Evolutionary conservation across 64 coral and sea anemone genomes (phyloP), one percentile per base, ranked within the genome.

Genomic region (Orbicella faveolata): DNA sequence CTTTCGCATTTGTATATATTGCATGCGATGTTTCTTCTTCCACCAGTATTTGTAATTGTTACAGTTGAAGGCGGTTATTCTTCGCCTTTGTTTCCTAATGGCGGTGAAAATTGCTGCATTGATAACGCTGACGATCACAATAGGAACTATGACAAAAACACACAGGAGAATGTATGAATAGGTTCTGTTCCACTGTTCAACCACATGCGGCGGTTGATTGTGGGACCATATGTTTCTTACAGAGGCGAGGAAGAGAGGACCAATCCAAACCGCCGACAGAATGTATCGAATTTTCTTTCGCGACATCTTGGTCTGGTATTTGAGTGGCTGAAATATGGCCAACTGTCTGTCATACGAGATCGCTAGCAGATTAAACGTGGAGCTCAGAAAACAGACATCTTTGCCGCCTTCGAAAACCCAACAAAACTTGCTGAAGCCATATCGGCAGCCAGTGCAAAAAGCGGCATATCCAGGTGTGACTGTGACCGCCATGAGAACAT

Each of bases 351-450:
- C 95, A 21, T 91, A 97, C 6, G 90, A 88, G 25, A 97, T 97
- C 23, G 88, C 95, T 4, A 94, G 79, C 2, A 97, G 52, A 41
- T 94, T 97, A 39, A 97, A 94, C 2, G 93, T 92, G 7, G 95
- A 97, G 9, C 68, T 73, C 21, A 97, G 73, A 16, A 97, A 94
- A 15, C 88, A 76, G 23, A 83, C 68, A 13, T 97, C 95, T 74
- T 90, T 94, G 48, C 79, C 84, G 1, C 89, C 83, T 18, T 94
- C 92, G 88, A 97, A 97, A 9, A 97, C 15, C 95, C 95, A 97
- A 23, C 95, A 97, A 3, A 94, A 21, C 5, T 48, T 37, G 20
- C 39, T 94, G 9, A 94, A 44, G 12, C 33, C 21, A 9, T 70
- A 77, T 11, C 2, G 11, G 55, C 90, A 92, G 6, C 90, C 90